Conservation (phyloP, 1,140 invertebrate species). For the Heliothis subflexa region DNA sequence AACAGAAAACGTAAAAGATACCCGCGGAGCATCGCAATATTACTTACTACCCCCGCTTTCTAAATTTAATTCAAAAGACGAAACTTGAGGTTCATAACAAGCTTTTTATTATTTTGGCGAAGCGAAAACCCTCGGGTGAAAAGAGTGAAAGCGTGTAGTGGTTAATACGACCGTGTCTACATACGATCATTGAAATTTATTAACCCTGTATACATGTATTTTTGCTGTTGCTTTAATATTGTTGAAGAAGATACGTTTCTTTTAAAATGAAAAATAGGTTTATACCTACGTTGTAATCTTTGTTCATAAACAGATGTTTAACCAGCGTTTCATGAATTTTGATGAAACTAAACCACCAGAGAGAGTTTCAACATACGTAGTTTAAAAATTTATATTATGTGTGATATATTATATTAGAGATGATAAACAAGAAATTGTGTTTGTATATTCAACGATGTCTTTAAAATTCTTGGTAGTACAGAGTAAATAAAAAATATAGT, state of each 20-base stretch:
- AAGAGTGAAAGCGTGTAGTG: conserved; percentile 9
- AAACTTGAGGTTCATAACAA: conserved; percentile 21
- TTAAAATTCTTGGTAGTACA: too few species aligned
- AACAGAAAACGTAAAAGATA: conserved; percentile 17
- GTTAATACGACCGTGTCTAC: conserved; percentile 10
- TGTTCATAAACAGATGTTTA: too few species aligned
- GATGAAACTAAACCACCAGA: too few species aligned
- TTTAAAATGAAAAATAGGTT: neutral
- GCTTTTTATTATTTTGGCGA: conserved; percentile 34
- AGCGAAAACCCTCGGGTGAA: conserved; percentile 5
- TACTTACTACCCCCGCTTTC: conserved; percentile 16
- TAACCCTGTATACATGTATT: neutral
- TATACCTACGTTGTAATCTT: too few species aligned
- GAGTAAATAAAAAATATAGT: too few species aligned
- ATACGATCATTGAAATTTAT: conserved; percentile 41
- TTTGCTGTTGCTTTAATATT: neutral
- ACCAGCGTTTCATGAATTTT: too few species aligned
- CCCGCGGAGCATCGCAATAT: conserved; percentile 19
- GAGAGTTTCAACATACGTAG: too few species aligned
- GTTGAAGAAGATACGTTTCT: neutral
- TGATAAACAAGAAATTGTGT: too few species aligned
- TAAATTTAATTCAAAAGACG: conserved; percentile 32
- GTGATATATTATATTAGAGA: too few species aligned
- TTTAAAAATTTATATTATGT: too few species aligned
- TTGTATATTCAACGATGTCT: too few species aligned